phyloP scores from a whole-genome alignment of 2,888 invertebrate genomes.

The Nephrotoma flavescens region DNA sequence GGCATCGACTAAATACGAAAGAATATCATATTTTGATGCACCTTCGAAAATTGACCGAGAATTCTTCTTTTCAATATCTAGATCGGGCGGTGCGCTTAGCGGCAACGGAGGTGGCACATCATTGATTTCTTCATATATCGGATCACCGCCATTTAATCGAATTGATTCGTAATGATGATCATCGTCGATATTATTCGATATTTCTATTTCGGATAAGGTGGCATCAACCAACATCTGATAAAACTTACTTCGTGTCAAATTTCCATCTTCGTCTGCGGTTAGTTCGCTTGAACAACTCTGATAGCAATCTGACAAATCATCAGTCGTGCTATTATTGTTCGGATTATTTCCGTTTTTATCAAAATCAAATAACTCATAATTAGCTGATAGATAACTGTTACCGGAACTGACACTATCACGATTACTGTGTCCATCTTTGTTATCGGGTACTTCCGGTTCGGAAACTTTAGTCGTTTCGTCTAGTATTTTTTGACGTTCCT shows the following conservation, averaged over 20 bases:
- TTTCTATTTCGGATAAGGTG: slow-evolving; percentile 51
- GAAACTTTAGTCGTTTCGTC: slow-evolving; percentile 2
- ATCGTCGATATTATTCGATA: slow-evolving; percentile 42
- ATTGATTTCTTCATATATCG: slow-evolving; percentile 63
- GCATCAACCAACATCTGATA: slow-evolving; percentile 59
- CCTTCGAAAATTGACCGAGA: slow-evolving; percentile 62
- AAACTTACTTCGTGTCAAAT: slow-evolving; percentile 51
- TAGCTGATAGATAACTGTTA: slow-evolving; percentile 48
- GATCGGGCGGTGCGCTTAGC: slow-evolving; percentile 56
- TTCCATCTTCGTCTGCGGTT: slow-evolving; percentile 48
- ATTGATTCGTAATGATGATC: slow-evolving; percentile 64
- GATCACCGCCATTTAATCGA: slow-evolving; percentile 44
- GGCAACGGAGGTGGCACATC: slow-evolving; percentile 69
- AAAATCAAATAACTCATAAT: slow-evolving; percentile 61
- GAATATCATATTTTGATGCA: slow-evolving; percentile 76
- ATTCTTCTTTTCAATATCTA: slow-evolving; percentile 57
- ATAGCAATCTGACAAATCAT: slow-evolving; percentile 50
- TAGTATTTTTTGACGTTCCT: slow-evolving; percentile 23
- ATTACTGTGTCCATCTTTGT: slow-evolving; percentile 35
- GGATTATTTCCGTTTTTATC: slow-evolving; percentile 33
- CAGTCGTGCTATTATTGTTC: slow-evolving; percentile 7
- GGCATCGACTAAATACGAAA: slow-evolving; percentile 78
- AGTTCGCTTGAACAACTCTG: slow-evolving; percentile 52
- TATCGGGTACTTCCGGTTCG: slow-evolving; percentile 32
- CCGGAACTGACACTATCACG: slow-evolving; percentile 38